Evolutionary conservation across 2,797 vertebrate species (phyloP).

Genomic region (Alosa sapidissima): DNA sequence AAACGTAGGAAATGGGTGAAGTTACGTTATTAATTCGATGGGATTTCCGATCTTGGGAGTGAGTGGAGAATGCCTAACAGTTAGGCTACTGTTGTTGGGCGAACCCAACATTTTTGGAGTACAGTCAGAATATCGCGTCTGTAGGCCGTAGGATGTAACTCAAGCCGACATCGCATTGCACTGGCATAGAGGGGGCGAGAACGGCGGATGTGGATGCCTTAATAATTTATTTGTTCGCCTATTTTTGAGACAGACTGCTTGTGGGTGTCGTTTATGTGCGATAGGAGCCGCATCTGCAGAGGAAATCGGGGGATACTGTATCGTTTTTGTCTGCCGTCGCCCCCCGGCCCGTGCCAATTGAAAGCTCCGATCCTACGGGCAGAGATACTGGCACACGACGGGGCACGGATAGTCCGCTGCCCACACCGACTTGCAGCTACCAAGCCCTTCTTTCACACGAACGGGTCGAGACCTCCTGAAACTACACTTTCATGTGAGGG

Average conservation of each 20-base stretch:
- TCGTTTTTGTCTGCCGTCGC: constrained; percentile 26
- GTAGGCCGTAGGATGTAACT: constrained; percentile 59
- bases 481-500: constrained; percentile 61
- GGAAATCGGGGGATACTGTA: constrained; percentile 36
- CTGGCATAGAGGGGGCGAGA: constrained; percentile 54
- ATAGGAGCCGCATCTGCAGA: constrained; percentile 29
- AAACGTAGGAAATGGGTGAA: background rate
- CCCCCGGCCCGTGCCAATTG: constrained; percentile 68
- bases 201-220: constrained; percentile 51
- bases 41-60: background rate
- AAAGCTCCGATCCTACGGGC: constrained; percentile 69
- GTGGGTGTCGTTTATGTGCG: constrained; percentile 36
- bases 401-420: constrained; percentile 62
- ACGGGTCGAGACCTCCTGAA: constrained; percentile 18
- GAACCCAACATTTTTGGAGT: constrained; percentile 47
- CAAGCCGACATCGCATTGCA: constrained; percentile 60
- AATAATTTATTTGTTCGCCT: constrained; percentile 60
- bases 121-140: constrained; percentile 57
- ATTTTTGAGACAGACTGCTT: constrained; percentile 55
- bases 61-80: constrained; percentile 13
- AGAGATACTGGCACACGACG: constrained; percentile 71
- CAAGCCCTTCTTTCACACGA: constrained; percentile 27
- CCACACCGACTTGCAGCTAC: constrained; percentile 51
- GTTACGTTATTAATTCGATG: constrained; percentile 18
- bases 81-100: constrained; percentile 24